Conservation (phyloP, 2,797 vertebrate genomes). For the Pterois miles region DNA sequence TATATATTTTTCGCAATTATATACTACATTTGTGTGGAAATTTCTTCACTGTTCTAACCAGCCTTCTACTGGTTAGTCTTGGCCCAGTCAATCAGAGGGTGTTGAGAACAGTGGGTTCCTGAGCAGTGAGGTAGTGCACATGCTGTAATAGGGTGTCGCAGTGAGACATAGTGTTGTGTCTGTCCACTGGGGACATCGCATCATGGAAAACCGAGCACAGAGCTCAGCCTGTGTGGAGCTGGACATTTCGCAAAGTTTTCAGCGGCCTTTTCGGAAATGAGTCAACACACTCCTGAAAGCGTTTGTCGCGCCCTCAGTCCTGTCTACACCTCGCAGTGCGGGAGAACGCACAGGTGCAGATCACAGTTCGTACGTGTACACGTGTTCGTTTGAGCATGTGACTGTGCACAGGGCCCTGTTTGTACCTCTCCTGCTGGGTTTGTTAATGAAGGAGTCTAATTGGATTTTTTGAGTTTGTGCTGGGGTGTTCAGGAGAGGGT, state of each 20-base stretch:
- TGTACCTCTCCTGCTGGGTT: conserved; percentile 70
- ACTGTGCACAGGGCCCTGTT: conserved; percentile 37
- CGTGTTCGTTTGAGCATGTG: conserved; percentile 27
- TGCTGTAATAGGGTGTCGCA: conserved; percentile 70
- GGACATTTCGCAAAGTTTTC: conserved; percentile 43
- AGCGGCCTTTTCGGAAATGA: conserved; percentile 49
- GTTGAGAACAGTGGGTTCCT: conserved; percentile 37
- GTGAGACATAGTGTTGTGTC: conserved; percentile 54
- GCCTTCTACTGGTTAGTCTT: background rate
- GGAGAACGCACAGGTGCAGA: conserved; percentile 57
- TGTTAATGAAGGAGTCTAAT: conserved; percentile 79
- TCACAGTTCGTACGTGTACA: conserved; percentile 23
- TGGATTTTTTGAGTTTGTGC: conserved; percentile 72
- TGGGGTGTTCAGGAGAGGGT: conserved; percentile 43
- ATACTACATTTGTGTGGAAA: background rate
- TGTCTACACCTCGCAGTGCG: conserved; percentile 41
- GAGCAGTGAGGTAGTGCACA: conserved; percentile 62
- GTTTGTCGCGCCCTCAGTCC: conserved; percentile 5
- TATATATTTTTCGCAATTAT: background rate
- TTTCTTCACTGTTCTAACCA: background rate
- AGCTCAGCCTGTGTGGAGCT: conserved; percentile 28
- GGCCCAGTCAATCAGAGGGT: conserved; percentile 16
- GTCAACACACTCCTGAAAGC: conserved; percentile 30
- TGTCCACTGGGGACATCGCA: conserved; percentile 65
- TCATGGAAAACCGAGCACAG: conserved; percentile 73